Evolutionary conservation across 2,113 vertebrate species (phyloP).

Genomic region (Rhinopomastus cyanomelas): DNA sequence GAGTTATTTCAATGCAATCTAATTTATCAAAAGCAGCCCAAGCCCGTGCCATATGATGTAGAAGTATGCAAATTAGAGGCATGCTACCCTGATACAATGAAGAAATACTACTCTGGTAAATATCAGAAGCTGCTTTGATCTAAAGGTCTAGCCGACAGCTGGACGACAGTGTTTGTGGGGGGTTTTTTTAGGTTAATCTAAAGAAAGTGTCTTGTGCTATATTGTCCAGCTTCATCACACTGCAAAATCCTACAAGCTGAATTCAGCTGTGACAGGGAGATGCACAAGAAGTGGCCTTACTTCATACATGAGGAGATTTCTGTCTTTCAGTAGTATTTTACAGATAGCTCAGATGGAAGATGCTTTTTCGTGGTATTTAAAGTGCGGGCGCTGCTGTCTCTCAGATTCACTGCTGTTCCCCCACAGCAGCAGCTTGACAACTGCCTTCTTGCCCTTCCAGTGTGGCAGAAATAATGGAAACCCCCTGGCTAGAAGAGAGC

Average conservation of each 20-base stretch:
- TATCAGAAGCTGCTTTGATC: background rate
- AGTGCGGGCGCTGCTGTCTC: background rate
- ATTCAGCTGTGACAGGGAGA: background rate
- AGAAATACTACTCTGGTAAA: background rate
- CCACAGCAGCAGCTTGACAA: background rate
- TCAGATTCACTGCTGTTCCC: conserved; percentile 12
- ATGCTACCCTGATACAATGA: background rate
- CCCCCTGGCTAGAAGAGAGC: background rate
- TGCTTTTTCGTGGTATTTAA: conserved; percentile 11
- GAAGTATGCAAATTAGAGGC: background rate
- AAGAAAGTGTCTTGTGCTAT: background rate
- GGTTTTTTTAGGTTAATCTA: background rate
- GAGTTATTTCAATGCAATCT: background rate
- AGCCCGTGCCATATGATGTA: background rate
- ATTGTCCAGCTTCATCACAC: background rate
- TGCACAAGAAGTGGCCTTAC: background rate
- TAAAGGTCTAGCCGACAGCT: background rate
- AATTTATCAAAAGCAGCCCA: background rate
- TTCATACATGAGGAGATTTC: background rate
- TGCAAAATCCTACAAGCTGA: background rate
- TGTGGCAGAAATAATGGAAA: conserved; percentile 40
- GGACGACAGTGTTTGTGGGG: background rate
- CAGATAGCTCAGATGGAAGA: background rate
- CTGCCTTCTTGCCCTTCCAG: conserved; percentile 12
- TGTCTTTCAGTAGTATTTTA: background rate